Percentiles rank a stretch among this genome's conserved stretches.
Evolutionary conservation across 2,797 vertebrate genomes (phyloP).

Genomic region (Chelonia mydas): DNA sequence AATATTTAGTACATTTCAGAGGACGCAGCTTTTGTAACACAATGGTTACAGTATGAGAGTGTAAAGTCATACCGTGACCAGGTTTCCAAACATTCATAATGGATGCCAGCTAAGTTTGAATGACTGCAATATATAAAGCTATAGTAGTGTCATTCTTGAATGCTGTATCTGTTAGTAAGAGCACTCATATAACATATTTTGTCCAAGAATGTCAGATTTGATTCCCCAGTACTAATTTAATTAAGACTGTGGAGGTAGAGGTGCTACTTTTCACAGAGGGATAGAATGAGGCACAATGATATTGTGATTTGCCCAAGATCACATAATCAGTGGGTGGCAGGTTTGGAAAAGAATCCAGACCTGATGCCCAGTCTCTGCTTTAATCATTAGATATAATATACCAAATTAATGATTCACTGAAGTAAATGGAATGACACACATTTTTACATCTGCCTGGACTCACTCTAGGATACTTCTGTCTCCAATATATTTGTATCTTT

Average conservation of each 20-base stretch:
- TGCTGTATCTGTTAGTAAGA: background rate
- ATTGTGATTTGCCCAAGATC: background rate
- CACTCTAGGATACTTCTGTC: background rate
- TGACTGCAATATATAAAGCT: background rate
- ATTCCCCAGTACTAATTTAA: background rate
- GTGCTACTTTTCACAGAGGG: background rate
- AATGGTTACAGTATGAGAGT: background rate
- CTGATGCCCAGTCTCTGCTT: fast-evolving
- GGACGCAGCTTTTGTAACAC: background rate
- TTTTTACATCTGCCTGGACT: background rate
- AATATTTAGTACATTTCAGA: background rate
- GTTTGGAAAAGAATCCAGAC: background rate
- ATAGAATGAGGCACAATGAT: background rate
- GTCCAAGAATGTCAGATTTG: background rate
- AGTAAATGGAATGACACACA: fast-evolving
- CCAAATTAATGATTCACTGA: background rate
- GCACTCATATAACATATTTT: background rate
- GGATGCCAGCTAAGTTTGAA: background rate
- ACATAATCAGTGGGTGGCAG: background rate
- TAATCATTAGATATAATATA: background rate
- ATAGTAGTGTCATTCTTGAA: background rate
- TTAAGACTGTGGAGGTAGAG: background rate
- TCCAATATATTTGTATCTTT: background rate
- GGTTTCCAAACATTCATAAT: background rate
- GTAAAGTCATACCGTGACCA: background rate